Evolutionary conservation across 2,797 vertebrate genomes (phyloP).

Genomic region (Cichlasoma orientale): DNA sequence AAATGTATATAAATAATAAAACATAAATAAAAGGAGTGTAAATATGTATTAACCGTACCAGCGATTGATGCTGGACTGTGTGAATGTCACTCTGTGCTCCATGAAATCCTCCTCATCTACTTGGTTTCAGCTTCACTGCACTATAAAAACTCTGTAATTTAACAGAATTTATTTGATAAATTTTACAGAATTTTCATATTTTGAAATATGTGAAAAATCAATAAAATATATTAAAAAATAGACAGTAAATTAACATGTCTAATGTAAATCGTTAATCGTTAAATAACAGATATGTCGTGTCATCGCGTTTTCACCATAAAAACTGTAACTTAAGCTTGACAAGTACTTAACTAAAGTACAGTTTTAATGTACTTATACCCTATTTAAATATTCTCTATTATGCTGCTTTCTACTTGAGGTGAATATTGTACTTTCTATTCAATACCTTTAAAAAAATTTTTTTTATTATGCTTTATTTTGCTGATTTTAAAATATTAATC

Average conservation of each 20-base stretch:
- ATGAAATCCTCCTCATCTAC: background rate
- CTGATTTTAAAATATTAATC: background rate
- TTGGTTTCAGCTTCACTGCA: background rate
- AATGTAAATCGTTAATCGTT: too few species aligned
- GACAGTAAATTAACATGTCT: too few species aligned
- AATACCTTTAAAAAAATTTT: background rate
- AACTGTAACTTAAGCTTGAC: too few species aligned
- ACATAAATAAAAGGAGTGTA: background rate
- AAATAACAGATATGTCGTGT: too few species aligned
- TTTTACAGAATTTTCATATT: too few species aligned
- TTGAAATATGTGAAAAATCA: too few species aligned
- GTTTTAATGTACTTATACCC: background rate
- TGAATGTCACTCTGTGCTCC: background rate
- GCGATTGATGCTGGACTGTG: background rate
- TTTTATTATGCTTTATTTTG: too few species aligned
- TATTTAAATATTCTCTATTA: background rate
- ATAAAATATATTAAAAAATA: too few species aligned
- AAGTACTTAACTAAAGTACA: background rate
- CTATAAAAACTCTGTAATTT: too few species aligned
- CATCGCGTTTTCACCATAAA: too few species aligned
- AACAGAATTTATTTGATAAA: too few species aligned
- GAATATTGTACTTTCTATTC: background rate
- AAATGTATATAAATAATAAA: slow-evolving; percentile 2
- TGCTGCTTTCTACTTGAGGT: background rate
- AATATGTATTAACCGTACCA: background rate